These are phyloP conservation scores for Antitype chi DNA, from an alignment of 2,888 invertebrate genomes.

Conservation along the genomic window DNA sequence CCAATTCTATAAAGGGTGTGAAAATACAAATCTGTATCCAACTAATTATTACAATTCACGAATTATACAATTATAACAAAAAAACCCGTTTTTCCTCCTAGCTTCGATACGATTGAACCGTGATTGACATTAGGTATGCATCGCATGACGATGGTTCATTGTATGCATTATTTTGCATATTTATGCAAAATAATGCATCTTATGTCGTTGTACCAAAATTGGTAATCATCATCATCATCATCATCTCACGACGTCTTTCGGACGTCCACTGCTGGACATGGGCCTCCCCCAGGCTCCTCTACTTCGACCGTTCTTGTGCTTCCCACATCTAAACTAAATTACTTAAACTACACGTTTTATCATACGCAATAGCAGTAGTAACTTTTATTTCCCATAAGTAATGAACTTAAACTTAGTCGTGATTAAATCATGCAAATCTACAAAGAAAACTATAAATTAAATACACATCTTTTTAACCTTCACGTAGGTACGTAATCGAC, in stretches of 20 bases:
- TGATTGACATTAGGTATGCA: neutral
- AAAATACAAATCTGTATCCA: neutral
- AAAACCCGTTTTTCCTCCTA: neutral
- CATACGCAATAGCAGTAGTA: neutral
- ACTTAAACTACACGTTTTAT: neutral
- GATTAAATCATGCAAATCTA: slow-evolving; percentile 27
- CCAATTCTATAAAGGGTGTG: neutral
- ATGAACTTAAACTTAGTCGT: neutral
- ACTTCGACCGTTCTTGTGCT: no score
- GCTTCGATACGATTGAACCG: neutral
- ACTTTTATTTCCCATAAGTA: slow-evolving; percentile 11
- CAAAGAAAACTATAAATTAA: slow-evolving; percentile 5
- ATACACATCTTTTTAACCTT: slow-evolving; percentile 36
- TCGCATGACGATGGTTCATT: neutral
- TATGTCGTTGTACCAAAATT: no score
- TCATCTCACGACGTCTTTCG: no score
- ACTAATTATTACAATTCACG: neutral
- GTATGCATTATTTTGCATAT: neutral
- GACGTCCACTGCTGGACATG: no score
- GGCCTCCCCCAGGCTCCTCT: no score
- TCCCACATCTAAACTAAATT: no score
- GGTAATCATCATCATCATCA: no score
- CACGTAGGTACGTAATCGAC: slow-evolving; percentile 9
- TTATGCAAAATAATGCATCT: no score
- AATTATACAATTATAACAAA: neutral